Evolutionary conservation across 2,888 invertebrate species (phyloP), one percentile per base, ranked within the genome.

Genomic region (Cheilosia impressa): DNA sequence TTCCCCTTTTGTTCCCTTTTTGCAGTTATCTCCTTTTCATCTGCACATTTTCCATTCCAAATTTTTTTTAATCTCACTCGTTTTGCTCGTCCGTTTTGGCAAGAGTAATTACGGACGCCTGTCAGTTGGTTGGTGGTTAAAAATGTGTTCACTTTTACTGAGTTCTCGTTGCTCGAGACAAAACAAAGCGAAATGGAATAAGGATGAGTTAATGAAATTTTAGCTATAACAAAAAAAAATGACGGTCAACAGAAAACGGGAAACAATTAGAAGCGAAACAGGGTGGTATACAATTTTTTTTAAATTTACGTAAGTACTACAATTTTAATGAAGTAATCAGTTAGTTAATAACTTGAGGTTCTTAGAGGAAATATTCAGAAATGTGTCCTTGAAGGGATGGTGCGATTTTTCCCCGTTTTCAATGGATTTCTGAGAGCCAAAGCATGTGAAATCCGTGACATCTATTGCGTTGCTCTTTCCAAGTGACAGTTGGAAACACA

Each of bases 51-150:
- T 38, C 58, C 27, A 27, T 22, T 27, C 43, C n/a, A n/a, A n/a
- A n/a, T 4, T 71, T 38, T 57, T 66, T 65, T 10, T 45, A 24
- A 53, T 43, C 43, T 43, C 45, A 66, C 65, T 41, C 41, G 38
- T 31, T 47, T 52, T 52, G 19, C 17, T 72, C 17, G 43, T 55
- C 55, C 55, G 24, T 60, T 43, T 10, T 34, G 31, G 24, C 55
- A 47, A n/a, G 41, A 52, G 60, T 72, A 72, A 72, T 72, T 52
- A 72, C 72, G 13, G 9, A 71, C 71, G 58, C 58, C 58, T 71
- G 47, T 38, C 58, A 60, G 50, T 38, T 58, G 60, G 27, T 50
- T 50, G 71, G 27, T 52, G 52, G 58, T 50, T 50, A 17, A 27
- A 55, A 68, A 19, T 55, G 19, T 55, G 17, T 68, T 27, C 53